Evolutionary conservation across 2,888 invertebrate species (phyloP).

Genomic region (Machimus rusticus): DNA sequence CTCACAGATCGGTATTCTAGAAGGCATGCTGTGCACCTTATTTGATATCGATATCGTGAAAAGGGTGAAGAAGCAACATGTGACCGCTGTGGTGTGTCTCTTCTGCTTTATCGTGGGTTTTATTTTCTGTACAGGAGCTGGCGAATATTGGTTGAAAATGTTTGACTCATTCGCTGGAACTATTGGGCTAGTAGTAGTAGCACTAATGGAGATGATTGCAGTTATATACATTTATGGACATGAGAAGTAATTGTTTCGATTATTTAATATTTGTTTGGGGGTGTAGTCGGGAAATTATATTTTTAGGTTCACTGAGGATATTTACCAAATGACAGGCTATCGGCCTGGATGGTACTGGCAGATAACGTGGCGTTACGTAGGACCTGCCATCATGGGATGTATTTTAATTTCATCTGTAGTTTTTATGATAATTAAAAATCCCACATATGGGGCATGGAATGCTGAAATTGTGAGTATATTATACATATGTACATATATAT

Average conservation of each 20-base stretch:
- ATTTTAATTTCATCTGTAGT: constrained; percentile 81
- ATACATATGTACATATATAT: no score
- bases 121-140: constrained; percentile 91
- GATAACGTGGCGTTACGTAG: constrained; percentile 87
- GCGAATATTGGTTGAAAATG: constrained; percentile 94
- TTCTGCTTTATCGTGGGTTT: constrained; percentile 87
- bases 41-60: constrained; percentile 93
- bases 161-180: constrained; percentile 95
- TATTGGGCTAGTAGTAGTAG: constrained; percentile 89
- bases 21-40: constrained; percentile 94
- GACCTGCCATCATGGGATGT: constrained; percentile 80
- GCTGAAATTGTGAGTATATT: constrained; percentile 1
- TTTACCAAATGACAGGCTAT: constrained; percentile 92
- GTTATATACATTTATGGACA: constrained; percentile 92
- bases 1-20: constrained; percentile 95
- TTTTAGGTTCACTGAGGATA: constrained; percentile 82
- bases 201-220: constrained; percentile 87
- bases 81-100: constrained; percentile 83
- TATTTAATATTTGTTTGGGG: not conserved
- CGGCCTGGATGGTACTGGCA: constrained; percentile 89
- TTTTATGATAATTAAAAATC: constrained; percentile 80
- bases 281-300: not conserved
- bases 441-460: constrained; percentile 82
- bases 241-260: constrained; percentile 69
- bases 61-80: constrained; percentile 84